These are phyloP conservation scores for Poecilus cupreus DNA, from an alignment of 2,888 invertebrate species.

Conservation along the genomic window DNA sequence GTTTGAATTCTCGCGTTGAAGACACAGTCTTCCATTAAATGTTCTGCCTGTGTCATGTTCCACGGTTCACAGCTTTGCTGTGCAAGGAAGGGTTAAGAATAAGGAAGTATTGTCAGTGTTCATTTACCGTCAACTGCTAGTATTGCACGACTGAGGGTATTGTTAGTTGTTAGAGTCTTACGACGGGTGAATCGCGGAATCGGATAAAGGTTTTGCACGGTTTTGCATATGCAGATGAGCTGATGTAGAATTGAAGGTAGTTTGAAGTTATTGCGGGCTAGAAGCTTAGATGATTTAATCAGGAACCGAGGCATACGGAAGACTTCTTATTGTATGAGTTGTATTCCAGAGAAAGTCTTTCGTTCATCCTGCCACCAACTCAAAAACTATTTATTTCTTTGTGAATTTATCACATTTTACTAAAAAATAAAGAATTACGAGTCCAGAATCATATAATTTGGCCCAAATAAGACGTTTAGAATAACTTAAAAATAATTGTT, in stretches of 20 bases:
- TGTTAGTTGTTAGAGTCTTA: background rate
- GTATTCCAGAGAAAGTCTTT: background rate
- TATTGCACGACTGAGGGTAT: background rate
- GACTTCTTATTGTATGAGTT: background rate
- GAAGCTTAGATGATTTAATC: too few species aligned
- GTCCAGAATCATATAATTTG: background rate
- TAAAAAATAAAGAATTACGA: background rate
- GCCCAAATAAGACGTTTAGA: too few species aligned
- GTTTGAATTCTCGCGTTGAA: too few species aligned
- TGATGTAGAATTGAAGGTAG: background rate
- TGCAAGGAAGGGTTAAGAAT: conserved; percentile 28
- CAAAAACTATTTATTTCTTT: background rate
- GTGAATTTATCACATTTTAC: background rate
- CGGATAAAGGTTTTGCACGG: background rate
- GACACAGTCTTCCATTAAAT: too few species aligned
- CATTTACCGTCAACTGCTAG: conserved; percentile 33
- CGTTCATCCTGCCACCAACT: background rate
- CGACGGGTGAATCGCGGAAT: background rate
- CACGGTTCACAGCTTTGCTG: background rate
- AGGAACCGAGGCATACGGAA: background rate
- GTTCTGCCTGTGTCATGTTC: too few species aligned
- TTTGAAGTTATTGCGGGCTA: background rate
- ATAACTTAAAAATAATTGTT: too few species aligned
- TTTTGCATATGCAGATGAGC: conserved; percentile 22
- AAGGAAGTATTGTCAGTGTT: conserved; percentile 53